Evolutionary conservation across 2,113 vertebrate genomes (phyloP), one percentile per base, ranked within the genome.

Genomic region (Epinephelus cyanopodus): DNA sequence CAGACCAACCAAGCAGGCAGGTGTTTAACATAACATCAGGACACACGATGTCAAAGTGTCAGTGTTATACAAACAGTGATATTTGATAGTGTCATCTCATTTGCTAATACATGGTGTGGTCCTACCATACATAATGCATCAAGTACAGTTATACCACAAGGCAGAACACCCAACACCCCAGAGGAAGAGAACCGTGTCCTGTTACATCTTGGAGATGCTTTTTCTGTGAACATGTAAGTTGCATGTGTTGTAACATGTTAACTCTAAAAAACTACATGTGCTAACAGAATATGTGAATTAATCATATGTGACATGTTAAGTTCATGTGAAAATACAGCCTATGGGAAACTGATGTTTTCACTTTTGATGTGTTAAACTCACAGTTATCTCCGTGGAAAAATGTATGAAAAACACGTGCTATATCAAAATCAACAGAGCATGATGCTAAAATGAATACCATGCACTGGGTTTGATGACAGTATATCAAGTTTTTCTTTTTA

Each of bases 41-140:
- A 71, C 6, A 50, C 25, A 23, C 9, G 9, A 70, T 21, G 70
- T 69, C 39, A 21, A 54, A 39, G 57, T 72, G 64, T 50, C 76
- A 64, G 4, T 65, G 45, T 72, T 47, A 29, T n/a, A 67, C 69
- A 77, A 50, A 68, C 18, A 47, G 25, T 54, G 57, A 82, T 48
- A 74, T 56, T 37, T 4, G 57, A 88, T 79, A 56, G 68, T 48
- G 27, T 53, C 3, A 61, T 76, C 39, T 52, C 12, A n/a, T 61
- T 50, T 67, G 7, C 54, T 27, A 23, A 67, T n/a, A 56, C 64
- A 54, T 78, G 29, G 62, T 52, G 48, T 50, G 37, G 61, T 25
- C 15, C 23, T 5, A 37, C 23, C 74, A 74, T 84, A 7, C 33
- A 81, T 87, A 77, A 84, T 84, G 42, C 42, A 81, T 48, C 6